Percentiles rank a stretch among this genome's conserved stretches.
phyloP scores from a whole-genome alignment of 2,888 invertebrate genomes.

The Meta bourneti region DNA sequence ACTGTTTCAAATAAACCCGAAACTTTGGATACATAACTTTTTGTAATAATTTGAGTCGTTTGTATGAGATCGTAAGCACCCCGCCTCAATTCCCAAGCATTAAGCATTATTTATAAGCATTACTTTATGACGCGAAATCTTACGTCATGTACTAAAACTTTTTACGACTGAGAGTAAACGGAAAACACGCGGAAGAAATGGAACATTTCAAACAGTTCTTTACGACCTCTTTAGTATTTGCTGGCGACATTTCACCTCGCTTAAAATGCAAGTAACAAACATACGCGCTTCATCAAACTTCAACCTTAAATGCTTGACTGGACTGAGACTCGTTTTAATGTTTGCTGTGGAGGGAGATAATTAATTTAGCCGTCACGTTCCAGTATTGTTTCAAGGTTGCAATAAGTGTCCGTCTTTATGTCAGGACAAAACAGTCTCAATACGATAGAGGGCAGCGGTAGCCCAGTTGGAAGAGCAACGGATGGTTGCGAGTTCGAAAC shows the following conservation, averaged over 20 bases:
- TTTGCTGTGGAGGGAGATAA: background rate
- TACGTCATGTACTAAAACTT: background rate
- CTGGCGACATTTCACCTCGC: background rate
- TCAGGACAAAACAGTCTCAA: background rate
- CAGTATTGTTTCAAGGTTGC: background rate
- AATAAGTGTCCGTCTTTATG: background rate
- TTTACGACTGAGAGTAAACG: background rate
- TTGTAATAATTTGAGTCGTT: background rate
- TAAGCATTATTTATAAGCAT: background rate
- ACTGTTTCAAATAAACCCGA: too few relatives aligned
- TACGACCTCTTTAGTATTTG: conserved; percentile 9
- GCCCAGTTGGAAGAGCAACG: too few relatives aligned
- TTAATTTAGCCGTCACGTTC: background rate
- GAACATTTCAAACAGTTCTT: conserved; percentile 7
- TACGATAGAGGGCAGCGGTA: too few relatives aligned
- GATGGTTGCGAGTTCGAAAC: too few relatives aligned
- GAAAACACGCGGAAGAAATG: background rate
- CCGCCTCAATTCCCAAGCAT: background rate
- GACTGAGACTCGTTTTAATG: background rate
- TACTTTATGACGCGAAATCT: background rate
- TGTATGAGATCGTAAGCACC: background rate
- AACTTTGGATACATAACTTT: background rate
- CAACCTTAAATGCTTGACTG: background rate
- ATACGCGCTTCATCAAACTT: background rate
- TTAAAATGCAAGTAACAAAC: background rate